These are phyloP conservation scores for Raja brachyura DNA, from an alignment of 2,113 vertebrate species.

Conservation along the genomic window DNA sequence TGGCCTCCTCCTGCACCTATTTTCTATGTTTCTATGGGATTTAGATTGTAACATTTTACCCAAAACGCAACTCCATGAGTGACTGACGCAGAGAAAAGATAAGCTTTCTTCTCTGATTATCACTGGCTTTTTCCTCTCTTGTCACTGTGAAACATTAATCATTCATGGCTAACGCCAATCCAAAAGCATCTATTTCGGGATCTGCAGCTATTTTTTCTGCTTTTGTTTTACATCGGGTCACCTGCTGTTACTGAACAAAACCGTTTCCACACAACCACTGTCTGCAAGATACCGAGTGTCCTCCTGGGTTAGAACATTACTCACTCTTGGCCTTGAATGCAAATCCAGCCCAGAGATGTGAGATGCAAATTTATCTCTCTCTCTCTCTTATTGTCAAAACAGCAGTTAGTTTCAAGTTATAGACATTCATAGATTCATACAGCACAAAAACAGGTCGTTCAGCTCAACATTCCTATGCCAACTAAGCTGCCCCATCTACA, in stretches of 20 bases:
- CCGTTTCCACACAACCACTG: neutral
- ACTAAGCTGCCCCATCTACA: too few species aligned
- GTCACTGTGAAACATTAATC: neutral
- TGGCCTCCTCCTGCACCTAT: too few species aligned
- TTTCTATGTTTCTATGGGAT: too few species aligned
- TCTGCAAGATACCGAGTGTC: neutral
- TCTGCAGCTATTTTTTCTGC: neutral
- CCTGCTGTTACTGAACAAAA: neutral
- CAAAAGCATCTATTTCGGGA: neutral
- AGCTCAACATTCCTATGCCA: neutral
- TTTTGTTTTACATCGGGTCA: neutral
- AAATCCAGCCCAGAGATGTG: neutral
- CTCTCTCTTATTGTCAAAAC: neutral
- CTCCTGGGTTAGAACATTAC: neutral
- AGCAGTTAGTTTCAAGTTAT: neutral
- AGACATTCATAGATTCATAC: neutral
- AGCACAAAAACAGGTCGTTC: neutral
- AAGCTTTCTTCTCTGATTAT: neutral
- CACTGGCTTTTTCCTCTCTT: neutral
- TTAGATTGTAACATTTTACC: neutral
- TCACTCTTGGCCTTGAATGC: neutral
- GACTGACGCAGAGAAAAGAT: neutral
- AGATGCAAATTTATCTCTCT: neutral
- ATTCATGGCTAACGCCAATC: neutral
- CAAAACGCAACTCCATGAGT: neutral